phyloP scores from a whole-genome alignment of 2,113 vertebrate genomes.

The Cinclus cinclus region DNA sequence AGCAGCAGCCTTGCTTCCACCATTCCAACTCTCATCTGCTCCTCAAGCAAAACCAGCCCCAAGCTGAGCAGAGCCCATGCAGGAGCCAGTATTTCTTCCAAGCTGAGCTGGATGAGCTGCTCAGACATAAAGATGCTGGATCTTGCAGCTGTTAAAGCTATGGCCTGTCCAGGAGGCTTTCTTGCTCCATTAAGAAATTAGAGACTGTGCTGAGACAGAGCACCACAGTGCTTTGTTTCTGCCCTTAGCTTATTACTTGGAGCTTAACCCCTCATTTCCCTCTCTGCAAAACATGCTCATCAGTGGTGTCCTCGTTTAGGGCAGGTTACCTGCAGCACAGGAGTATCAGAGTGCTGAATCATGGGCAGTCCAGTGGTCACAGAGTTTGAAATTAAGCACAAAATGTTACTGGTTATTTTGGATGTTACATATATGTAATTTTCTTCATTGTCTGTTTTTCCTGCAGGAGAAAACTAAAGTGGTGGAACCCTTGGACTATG shows the following conservation, averaged over 20 bases:
- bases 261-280: not conserved
- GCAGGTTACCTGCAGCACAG: not conserved
- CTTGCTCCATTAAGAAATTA: slow-evolving; percentile 3
- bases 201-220: not conserved
- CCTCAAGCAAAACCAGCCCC: not conserved
- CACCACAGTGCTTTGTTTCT: not conserved
- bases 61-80: not conserved
- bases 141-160: not conserved
- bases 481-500: slow-evolving; percentile 95
- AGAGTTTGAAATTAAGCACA: not conserved
- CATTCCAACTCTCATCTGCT: not conserved
- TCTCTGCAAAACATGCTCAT: not conserved
- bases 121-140: not conserved
- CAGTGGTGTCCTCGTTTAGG: not conserved
- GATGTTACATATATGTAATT: not conserved
- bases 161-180: not conserved
- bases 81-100: not conserved
- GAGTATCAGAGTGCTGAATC: not conserved
- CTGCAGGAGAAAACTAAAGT: slow-evolving; percentile 92
- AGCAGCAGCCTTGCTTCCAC: not conserved
- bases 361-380: not conserved
- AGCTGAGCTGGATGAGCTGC: not conserved
- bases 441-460: not conserved
- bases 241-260: not conserved
- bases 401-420: not conserved